These are phyloP conservation scores for Peromyscus leucopus DNA, from an alignment of 2,113 vertebrate species.

Conservation along the genomic window DNA sequence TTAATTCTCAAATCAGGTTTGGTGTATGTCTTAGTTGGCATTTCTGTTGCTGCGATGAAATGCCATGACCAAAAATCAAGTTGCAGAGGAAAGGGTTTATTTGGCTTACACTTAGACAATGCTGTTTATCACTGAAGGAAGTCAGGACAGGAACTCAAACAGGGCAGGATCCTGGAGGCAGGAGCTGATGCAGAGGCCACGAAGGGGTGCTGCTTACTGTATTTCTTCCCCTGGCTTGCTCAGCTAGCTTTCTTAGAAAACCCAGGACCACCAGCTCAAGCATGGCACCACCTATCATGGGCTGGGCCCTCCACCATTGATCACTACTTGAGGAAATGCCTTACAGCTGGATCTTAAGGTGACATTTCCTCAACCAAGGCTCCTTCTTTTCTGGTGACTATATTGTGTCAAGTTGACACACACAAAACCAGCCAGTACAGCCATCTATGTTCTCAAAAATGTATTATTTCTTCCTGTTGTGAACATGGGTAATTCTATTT, in stretches of 20 bases:
- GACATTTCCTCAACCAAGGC: not conserved
- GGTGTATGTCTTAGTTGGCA: too few relatives aligned
- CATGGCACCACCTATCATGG: not conserved
- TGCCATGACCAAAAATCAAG: not conserved
- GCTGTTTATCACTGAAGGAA: not conserved
- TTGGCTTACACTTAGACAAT: not conserved
- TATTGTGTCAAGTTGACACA: not conserved
- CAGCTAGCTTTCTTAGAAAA: not conserved
- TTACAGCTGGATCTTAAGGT: not conserved
- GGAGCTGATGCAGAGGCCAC: not conserved
- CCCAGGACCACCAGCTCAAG: not conserved
- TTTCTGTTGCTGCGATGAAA: too few relatives aligned
- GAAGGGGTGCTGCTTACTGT: not conserved
- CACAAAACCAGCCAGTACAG: not conserved
- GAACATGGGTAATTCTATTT: not conserved
- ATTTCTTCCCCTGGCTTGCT: not conserved
- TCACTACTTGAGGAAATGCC: not conserved
- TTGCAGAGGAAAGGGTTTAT: not conserved
- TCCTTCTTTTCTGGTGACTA: not conserved
- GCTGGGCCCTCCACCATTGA: not conserved
- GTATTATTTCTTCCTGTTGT: not conserved
- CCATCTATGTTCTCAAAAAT: not conserved
- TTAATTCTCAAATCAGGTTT: not conserved
- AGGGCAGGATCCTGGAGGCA: not conserved
- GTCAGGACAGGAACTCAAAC: not conserved